Base-by-base conservation (phyloP, 2,888 invertebrate genomes). In the Noctua janthe region DNA sequence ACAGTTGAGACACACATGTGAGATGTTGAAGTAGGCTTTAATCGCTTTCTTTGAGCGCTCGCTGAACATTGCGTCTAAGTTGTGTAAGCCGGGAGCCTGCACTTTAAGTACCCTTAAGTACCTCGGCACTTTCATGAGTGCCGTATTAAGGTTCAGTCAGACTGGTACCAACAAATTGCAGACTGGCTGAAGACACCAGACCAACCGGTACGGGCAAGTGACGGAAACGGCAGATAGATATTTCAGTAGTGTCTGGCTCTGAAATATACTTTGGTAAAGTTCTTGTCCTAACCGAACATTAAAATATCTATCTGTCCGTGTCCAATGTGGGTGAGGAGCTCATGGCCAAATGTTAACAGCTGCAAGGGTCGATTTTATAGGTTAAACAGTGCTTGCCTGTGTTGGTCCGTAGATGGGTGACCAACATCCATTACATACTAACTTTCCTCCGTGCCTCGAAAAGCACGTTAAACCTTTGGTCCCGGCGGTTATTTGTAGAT, bases 11-110 rank as follows among this genome's bases (percentile, higher is more conserved):
- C 62, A 7, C 13, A 20, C 23, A 10, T n/a, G 29, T n/a, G 71
- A 77, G 39, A 51, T 29, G n/a, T 35, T 54, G 64, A 54, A 84
- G 81, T 54, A 51, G 70, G 85, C 49, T 84, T 73, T 43, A 67
- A 56, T 71, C 67, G 56, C 35, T 76, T 49, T 35, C 49, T 62
- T 78, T 84, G 75, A 39, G 59, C 71, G 43, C 20, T 10, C 29
- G 15, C 56, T 59, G 15, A 35, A 47, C 51, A 20, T 35, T 64
- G 15, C n/a, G 72, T 71, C 59, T 72, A 47, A 64, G 69, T 39
- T 69, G 72, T 43, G 1, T 84, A 73, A 84, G 75, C 72, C 69
- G 39, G 23, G 11, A 66, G 66, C 74, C n/a, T 74, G 75, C 66
- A 72, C 64, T 64, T 39, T 54, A 59, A 74, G 62, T 64, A 66